Base-by-base conservation (phyloP, 1,140 invertebrate genomes). In the Platyscapa corneri region DNA sequence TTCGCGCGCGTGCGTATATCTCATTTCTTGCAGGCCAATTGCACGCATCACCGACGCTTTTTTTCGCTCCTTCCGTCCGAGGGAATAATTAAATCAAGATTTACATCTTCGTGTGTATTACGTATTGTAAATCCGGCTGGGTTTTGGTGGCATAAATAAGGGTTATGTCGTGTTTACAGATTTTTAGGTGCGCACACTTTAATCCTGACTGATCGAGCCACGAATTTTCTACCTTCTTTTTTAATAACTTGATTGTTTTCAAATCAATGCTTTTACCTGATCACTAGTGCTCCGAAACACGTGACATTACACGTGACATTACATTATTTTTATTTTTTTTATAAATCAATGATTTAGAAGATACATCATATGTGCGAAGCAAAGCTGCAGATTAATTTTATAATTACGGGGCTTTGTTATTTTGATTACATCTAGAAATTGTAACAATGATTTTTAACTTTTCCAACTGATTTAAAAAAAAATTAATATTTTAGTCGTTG, bases 11-110 rank as follows among this genome's bases (percentile, higher is more conserved):
- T 27, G 27, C 14, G 12, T 67, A 12, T 30, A 20, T 67, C 64
- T 30, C 30, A 64, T 67, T 67, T 46, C n/a, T 67, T 79, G 53
- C 77, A 27, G 27, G 20, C 7, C 56, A 34, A 79, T 79, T 64
- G 77, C 77, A 79, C 77, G 77, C 53, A 56, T 64, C 53, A n/a
- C 6, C 34, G 53, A 32, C 12, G 0, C 32, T 77, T 56, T 34
- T 77, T 53, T 42, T 67, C 34, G 34, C 37, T 30, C 27, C 56
- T 42, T 14, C 34, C 7, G 3, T 27, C 20, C 20, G 39, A 10
- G 77, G 37, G 60, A 27, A 82, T 83, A 46, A 83, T 83, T 83
- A 83, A 83, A 83, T 83, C 82, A 64, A 76, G 82, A 83, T 83
- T 64, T 34, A 34, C 27, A 76, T 82, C 80, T 80, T 39, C 53